Evolutionary conservation across 2,888 invertebrate species (phyloP).

Genomic region (Nymphalis urticae): DNA sequence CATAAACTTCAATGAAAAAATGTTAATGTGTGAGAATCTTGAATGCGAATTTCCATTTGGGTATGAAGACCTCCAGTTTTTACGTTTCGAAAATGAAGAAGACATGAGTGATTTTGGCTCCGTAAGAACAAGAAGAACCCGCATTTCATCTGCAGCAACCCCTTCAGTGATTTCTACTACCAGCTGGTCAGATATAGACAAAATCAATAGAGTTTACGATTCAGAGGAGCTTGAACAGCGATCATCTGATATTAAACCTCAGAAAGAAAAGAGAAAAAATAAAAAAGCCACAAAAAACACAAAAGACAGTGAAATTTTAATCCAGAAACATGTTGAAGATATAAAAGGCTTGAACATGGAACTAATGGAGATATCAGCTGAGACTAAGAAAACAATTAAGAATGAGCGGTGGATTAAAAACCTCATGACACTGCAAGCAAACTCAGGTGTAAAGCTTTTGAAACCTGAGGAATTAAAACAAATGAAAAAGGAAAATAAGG

Average conservation of each 20-base stretch:
- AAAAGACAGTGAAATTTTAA: slow-evolving; percentile 34
- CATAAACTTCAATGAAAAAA: slow-evolving; percentile 58
- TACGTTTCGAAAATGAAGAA: slow-evolving; percentile 47
- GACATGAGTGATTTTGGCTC: slow-evolving; percentile 43
- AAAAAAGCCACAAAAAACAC: slow-evolving; percentile 36
- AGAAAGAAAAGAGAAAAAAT: slow-evolving; percentile 25
- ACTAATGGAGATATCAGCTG: slow-evolving; percentile 29
- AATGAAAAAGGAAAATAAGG: slow-evolving; percentile 42
- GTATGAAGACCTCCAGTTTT: slow-evolving; percentile 52
- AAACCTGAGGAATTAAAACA: slow-evolving; percentile 52
- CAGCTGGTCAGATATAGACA: slow-evolving; percentile 54
- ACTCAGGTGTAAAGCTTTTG: slow-evolving; percentile 50
- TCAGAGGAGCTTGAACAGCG: slow-evolving; percentile 42
- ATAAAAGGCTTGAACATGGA: slow-evolving; percentile 48
- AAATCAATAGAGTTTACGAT: slow-evolving; percentile 46
- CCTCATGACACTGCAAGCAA: slow-evolving; percentile 50
- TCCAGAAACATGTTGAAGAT: slow-evolving; percentile 48
- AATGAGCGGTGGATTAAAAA: slow-evolving; percentile 61
- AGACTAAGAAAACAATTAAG: slow-evolving; percentile 44
- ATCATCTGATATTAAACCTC: slow-evolving; percentile 19
- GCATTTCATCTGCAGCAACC: slow-evolving; percentile 32
- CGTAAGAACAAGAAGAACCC: slow-evolving; percentile 30
- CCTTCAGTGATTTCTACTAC: slow-evolving; percentile 47
- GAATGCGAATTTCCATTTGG: slow-evolving; percentile 66
- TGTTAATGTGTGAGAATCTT: slow-evolving; percentile 63